Percentiles rank a stretch among this genome's conserved stretches.
These are phyloP conservation scores for Hapalemur alaotrensis DNA, from an alignment of 2,797 vertebrate species.

Conservation along the genomic window DNA sequence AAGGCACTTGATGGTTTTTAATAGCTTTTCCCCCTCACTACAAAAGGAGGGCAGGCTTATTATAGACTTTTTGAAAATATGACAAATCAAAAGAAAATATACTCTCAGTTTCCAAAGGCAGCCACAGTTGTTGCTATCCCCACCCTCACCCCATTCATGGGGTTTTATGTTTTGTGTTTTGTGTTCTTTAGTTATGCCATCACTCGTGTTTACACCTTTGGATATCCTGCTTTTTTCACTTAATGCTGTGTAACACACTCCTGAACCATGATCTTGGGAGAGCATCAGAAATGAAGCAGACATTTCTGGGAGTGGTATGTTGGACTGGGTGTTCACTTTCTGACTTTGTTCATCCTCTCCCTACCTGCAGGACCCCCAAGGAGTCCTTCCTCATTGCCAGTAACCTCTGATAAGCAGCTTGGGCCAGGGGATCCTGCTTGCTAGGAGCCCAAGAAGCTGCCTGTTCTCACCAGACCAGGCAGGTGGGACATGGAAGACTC, in stretches of 20 bases:
- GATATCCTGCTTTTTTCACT: not conserved
- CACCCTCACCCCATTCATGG: not conserved
- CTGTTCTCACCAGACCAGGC: not conserved
- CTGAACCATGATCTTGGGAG: not conserved
- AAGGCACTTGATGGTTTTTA: slow-evolving; percentile 45
- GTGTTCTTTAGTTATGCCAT: not conserved
- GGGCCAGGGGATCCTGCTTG: not conserved
- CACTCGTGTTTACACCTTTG: not conserved
- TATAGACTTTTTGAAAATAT: slow-evolving; percentile 50
- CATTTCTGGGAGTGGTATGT: not conserved
- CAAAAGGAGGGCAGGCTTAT: slow-evolving; percentile 44
- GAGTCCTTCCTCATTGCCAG: not conserved
- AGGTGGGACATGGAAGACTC: not conserved
- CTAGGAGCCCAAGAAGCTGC: not conserved
- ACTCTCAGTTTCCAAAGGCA: not conserved
- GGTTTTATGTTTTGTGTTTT: not conserved
- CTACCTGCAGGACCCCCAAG: not conserved
- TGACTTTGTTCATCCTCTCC: not conserved
- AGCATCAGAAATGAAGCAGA: not conserved
- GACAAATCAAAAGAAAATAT: slow-evolving; percentile 11
- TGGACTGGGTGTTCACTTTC: not conserved
- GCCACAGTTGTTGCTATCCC: not conserved
- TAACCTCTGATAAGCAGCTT: not conserved
- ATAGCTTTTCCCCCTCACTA: not conserved
- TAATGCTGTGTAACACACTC: not conserved